Percentiles rank a stretch among this genome's conserved stretches.
Conservation (phyloP, 1,140 invertebrate genomes). For the Himalopsyche phryganea region DNA sequence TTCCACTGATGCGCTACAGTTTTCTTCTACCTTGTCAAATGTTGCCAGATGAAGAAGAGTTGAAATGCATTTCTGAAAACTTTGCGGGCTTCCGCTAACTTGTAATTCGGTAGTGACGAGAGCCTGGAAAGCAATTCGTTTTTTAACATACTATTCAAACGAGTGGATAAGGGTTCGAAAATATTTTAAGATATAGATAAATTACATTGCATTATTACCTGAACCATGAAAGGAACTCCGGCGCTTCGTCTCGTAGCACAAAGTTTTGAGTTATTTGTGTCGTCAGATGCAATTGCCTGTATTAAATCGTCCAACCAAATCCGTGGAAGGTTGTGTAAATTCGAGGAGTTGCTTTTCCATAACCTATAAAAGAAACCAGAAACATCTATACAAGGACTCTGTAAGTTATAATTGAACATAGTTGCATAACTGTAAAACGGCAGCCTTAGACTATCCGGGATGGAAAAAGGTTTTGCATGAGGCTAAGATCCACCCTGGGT, state of each 20-base stretch:
- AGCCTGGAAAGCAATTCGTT: constrained; percentile 56
- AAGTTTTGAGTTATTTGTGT: constrained; percentile 51
- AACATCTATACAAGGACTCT: background rate
- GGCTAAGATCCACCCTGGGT: too few species aligned
- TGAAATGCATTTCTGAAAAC: constrained; percentile 62
- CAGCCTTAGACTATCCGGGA: too few species aligned
- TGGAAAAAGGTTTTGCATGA: too few species aligned
- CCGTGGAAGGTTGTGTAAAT: constrained; percentile 62
- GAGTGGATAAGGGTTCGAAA: too few species aligned
- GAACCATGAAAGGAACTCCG: constrained; percentile 87
- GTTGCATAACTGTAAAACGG: too few species aligned
- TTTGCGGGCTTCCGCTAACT: constrained; percentile 48
- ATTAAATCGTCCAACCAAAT: constrained; percentile 71
- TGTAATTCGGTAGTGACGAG: constrained; percentile 68
- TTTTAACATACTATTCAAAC: too few species aligned
- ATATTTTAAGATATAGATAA: too few species aligned
- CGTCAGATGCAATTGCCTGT: constrained; percentile 53
- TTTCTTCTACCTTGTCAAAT: background rate
- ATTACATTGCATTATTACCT: too few species aligned
- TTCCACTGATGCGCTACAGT: constrained; percentile 36
- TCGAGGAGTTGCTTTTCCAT: constrained; percentile 49
- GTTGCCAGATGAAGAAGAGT: constrained; percentile 48
- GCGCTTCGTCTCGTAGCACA: constrained; percentile 86
- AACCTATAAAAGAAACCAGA: constrained; percentile 38
- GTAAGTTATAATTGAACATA: too few species aligned